Evolutionary conservation across 2,888 invertebrate species (phyloP).

Genomic region (Drosophila pegasa): DNA sequence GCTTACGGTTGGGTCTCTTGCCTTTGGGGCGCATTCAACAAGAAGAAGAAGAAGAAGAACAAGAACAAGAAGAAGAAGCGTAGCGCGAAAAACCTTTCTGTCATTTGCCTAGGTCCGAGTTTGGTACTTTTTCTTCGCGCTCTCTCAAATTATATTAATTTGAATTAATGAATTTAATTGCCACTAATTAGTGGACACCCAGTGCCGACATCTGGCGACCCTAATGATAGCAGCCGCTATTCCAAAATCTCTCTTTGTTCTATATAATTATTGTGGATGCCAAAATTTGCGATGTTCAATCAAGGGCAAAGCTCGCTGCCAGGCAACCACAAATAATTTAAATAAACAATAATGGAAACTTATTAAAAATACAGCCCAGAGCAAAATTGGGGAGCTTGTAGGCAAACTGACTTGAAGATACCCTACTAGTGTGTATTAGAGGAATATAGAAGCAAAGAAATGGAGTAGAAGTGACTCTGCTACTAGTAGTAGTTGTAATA

Average conservation of each 20-base stretch:
- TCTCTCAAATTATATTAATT: conserved; percentile 73
- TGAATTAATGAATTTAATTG: conserved; percentile 80
- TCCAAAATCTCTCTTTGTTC: conserved; percentile 30
- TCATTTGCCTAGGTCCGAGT: conserved; percentile 44
- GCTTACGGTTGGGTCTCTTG: conserved; percentile 40
- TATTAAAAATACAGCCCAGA: conserved; percentile 41
- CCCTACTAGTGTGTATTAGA: background rate
- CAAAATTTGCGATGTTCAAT: conserved; percentile 16
- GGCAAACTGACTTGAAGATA: background rate
- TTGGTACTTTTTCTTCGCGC: conserved; percentile 24
- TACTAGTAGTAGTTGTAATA: background rate
- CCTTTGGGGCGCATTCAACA: conserved; percentile 33
- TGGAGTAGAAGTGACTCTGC: background rate
- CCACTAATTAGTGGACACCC: conserved; percentile 67
- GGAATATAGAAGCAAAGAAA: background rate
- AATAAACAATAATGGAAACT: conserved; percentile 23
- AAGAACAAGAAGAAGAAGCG: conserved; percentile 17
- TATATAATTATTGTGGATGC: conserved; percentile 54
- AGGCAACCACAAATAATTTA: conserved; percentile 23
- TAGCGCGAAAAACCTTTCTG: conserved; percentile 40
- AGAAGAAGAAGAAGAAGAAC: background rate
- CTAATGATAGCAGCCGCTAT: conserved; percentile 65
- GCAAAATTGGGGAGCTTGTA: background rate
- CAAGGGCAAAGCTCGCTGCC: conserved; percentile 19
- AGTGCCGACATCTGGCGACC: conserved; percentile 62